Percentiles rank a stretch among this genome's conserved stretches.
Conservation (phyloP, 2,113 vertebrate species). For the Syngnathoides biaculeatus region DNA sequence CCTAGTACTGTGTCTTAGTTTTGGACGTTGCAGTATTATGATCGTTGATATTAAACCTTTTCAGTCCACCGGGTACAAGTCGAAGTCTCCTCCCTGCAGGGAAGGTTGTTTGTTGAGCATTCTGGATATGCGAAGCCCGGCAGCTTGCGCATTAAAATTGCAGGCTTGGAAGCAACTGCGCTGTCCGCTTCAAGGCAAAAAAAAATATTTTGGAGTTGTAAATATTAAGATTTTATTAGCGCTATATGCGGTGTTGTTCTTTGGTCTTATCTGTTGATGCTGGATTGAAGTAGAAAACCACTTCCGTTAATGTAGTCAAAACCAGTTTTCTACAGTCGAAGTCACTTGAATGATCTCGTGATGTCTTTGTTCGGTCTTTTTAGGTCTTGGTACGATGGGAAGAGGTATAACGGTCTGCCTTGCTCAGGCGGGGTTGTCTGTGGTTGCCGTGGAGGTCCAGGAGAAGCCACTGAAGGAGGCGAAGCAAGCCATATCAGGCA, state of each 20-base stretch:
- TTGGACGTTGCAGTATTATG: neutral
- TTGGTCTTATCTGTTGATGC: neutral
- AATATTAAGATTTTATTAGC: too few relatives aligned
- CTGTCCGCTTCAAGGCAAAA: conserved; percentile 15
- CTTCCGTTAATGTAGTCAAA: neutral
- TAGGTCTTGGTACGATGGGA: conserved; percentile 94
- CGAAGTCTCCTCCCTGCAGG: conserved; percentile 38
- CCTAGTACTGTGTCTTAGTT: neutral
- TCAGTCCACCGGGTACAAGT: conserved; percentile 36
- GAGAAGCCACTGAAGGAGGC: conserved; percentile 74
- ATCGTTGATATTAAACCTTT: conserved; percentile 20
- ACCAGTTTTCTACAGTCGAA: neutral
- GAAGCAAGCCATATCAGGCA: conserved; percentile 65
- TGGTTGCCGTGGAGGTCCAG: conserved; percentile 83
- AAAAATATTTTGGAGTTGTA: neutral
- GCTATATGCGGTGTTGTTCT: too few relatives aligned
- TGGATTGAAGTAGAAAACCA: neutral
- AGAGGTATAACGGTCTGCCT: conserved; percentile 82
- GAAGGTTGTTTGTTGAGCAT: conserved; percentile 36
- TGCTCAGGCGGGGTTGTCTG: conserved; percentile 77
- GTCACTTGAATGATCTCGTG: neutral
- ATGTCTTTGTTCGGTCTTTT: conserved; percentile 11
- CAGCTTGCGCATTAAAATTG: conserved; percentile 54
- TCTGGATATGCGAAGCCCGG: conserved; percentile 44
- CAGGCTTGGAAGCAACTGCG: conserved; percentile 36